phyloP scores from a whole-genome alignment of 2,888 invertebrate genomes.

The Disparrhopalites patrizii region DNA sequence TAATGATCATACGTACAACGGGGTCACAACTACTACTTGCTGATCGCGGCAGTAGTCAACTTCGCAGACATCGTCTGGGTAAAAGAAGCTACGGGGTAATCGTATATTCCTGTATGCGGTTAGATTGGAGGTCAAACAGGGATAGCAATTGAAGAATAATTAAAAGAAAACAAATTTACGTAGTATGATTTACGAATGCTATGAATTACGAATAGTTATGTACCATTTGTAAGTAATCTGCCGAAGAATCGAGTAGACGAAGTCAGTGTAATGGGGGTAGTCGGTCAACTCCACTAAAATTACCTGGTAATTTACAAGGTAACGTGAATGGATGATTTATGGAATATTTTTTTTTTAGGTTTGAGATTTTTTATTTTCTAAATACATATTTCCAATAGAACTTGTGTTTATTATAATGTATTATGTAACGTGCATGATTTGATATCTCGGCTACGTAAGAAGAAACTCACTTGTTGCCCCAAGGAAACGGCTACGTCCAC shows the following conservation, averaged over 20 bases:
- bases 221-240: conserved; percentile 41
- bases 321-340: not conserved
- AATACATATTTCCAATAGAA: not conserved
- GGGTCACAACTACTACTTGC: conserved; percentile 37
- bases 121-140: too few species aligned
- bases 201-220: not conserved
- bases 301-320: conserved; percentile 28
- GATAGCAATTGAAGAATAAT: too few species aligned
- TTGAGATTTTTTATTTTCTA: not conserved
- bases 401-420: not conserved
- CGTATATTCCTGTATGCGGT: conserved; percentile 39
- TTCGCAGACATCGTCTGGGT: conserved; percentile 42
- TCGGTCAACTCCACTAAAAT: conserved; percentile 41
- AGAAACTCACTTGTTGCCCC: conserved; percentile 35
- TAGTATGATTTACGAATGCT: not conserved
- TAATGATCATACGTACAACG: conserved; percentile 34
- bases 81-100: conserved; percentile 41
- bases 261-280: conserved; percentile 38
- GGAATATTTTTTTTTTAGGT: not conserved
- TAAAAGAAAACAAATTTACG: too few species aligned
- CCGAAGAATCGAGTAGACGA: conserved; percentile 40
- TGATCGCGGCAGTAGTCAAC: conserved; percentile 33
- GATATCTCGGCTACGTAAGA: not conserved
- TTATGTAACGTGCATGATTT: not conserved
- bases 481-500: conserved; percentile 35